Conservation (phyloP, 2,888 invertebrate species). For the Oscheius sp. region DNA sequence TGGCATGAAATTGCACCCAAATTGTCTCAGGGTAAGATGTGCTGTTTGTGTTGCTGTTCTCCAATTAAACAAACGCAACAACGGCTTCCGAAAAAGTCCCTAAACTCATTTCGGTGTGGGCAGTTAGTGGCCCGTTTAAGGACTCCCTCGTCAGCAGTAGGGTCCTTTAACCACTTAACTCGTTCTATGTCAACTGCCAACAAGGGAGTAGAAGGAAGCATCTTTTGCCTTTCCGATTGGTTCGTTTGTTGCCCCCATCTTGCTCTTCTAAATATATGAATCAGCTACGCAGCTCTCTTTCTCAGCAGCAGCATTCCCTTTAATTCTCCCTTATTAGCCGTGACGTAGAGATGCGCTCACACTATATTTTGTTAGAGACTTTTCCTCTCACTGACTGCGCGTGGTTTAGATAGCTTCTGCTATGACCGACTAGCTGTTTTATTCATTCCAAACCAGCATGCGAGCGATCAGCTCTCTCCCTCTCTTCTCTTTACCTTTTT, state of each 20-base stretch:
- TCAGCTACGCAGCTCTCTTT: too few species aligned
- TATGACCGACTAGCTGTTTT: conserved; percentile 32
- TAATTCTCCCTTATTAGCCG: neutral
- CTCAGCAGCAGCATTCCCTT: too few species aligned
- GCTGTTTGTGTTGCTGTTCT: conserved; percentile 21
- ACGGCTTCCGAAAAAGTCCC: neutral
- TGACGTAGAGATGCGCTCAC: conserved; percentile 4
- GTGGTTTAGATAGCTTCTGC: conserved; percentile 1
- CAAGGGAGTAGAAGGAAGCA: neutral
- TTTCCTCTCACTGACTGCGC: conserved; percentile 4
- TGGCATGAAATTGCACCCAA: conserved; percentile 9
- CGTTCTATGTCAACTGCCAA: conserved; percentile 17
- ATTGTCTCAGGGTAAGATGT: conserved; percentile 22
- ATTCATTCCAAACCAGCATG: conserved; percentile 35
- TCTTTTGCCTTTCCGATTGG: conserved; percentile 19
- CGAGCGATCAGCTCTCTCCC: neutral
- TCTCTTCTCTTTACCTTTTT: too few species aligned
- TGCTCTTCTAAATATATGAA: neutral
- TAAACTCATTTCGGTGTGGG: conserved; percentile 24
- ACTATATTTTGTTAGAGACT: conserved; percentile 26
- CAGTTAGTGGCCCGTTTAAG: conserved; percentile 26
- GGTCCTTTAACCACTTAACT: conserved; percentile 12
- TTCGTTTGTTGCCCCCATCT: neutral
- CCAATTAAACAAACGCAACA: conserved; percentile 32
- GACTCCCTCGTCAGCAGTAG: conserved; percentile 3